These are phyloP conservation scores for Amblyteles armatorius DNA, from an alignment of 2,888 invertebrate genomes.

Conservation along the genomic window DNA sequence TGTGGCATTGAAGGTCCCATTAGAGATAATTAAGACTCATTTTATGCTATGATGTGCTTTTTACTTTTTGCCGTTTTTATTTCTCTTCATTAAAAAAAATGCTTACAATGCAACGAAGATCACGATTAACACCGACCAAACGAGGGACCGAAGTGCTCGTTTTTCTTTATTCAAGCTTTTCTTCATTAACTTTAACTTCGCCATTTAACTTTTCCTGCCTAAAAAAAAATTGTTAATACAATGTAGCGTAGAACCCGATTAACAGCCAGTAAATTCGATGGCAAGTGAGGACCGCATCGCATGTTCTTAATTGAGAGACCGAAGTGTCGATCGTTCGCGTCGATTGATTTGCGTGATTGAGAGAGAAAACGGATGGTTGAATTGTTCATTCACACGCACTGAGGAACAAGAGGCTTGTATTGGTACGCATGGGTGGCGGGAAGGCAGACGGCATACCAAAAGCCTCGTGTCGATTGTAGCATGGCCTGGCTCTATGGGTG, in stretches of 20 bases:
- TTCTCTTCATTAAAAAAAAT: background rate
- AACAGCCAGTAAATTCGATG: background rate
- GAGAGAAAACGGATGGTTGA: constrained; percentile 33
- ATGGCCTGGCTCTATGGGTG: constrained; percentile 17
- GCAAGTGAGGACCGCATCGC: background rate
- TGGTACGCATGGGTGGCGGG: constrained; percentile 7
- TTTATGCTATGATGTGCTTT: background rate
- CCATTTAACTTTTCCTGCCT: too few relatives aligned
- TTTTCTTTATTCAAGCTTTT: background rate
- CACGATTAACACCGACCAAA: background rate
- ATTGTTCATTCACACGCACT: constrained; percentile 47
- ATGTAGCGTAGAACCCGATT: background rate
- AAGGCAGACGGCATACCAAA: constrained; percentile 17
- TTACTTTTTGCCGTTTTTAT: background rate
- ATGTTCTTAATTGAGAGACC: constrained; percentile 20
- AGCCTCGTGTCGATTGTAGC: background rate
- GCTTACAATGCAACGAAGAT: background rate
- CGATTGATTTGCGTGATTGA: constrained; percentile 40
- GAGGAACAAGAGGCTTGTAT: background rate
- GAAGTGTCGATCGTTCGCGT: background rate
- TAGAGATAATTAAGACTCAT: constrained; percentile 14
- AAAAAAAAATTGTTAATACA: background rate
- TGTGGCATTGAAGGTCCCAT: constrained; percentile 6
- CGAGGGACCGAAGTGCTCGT: background rate
- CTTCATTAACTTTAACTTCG: too few relatives aligned